Evolutionary conservation across 2,797 vertebrate genomes (phyloP).

Genomic region (Lepus townsendii): DNA sequence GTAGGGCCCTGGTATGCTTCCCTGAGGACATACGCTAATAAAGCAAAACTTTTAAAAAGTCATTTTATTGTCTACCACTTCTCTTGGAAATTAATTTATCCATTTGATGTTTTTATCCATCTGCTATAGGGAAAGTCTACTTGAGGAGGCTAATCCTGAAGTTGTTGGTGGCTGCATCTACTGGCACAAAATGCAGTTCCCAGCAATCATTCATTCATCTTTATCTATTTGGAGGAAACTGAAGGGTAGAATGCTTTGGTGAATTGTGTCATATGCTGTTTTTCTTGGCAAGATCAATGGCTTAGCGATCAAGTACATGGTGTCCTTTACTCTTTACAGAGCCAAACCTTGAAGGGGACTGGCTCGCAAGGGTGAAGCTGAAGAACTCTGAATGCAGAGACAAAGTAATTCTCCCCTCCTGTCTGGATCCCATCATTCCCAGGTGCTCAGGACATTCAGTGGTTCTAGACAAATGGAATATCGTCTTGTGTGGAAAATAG

Average conservation of each 20-base stretch:
- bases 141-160: constrained; percentile 44
- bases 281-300: constrained; percentile 68
- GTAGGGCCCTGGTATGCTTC: not conserved
- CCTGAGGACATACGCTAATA: not conserved
- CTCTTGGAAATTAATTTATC: constrained; percentile 58
- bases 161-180: constrained; percentile 52
- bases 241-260: constrained; percentile 59
- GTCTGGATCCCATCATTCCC: constrained; percentile 24
- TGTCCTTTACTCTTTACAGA: not conserved
- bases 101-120: constrained; percentile 62
- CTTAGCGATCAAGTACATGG: not conserved
- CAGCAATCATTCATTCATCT: constrained; percentile 75
- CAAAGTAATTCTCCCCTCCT: not conserved
- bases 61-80: constrained; percentile 31
- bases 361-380: not conserved
- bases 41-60: constrained; percentile 58
- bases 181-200: constrained; percentile 62
- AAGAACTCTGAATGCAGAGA: not conserved
- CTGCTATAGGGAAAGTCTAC: constrained; percentile 30
- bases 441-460: not conserved
- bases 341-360: not conserved
- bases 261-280: constrained; percentile 45
- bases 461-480: constrained; percentile 41
- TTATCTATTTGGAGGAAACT: constrained; percentile 64
- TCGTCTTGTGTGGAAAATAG: not conserved